Evolutionary conservation across 1,140 invertebrate genomes (phyloP).

Genomic region (Drosophila nannoptera): DNA sequence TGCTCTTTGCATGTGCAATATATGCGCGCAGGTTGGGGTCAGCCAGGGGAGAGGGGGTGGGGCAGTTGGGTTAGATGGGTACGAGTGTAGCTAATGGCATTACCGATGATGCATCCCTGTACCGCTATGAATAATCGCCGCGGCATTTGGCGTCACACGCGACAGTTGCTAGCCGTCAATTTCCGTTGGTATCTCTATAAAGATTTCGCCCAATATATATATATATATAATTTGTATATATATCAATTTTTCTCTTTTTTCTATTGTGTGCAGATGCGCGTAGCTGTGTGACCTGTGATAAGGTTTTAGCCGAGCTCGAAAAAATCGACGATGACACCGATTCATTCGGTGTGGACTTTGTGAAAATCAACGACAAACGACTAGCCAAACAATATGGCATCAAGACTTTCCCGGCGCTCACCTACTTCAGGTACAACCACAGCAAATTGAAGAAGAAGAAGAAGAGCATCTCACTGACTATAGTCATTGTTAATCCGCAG

Average conservation of each 20-base stretch:
- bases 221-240: slow-evolving; percentile 12
- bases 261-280: slow-evolving; percentile 85
- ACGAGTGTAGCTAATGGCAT: not conserved
- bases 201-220: slow-evolving; percentile 20
- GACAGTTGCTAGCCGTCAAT: slow-evolving; percentile 72
- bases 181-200: slow-evolving; percentile 64
- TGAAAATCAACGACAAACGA: slow-evolving; percentile 97
- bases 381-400: slow-evolving; percentile 96
- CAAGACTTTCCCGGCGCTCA: slow-evolving; percentile 94
- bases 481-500: slow-evolving; percentile 43
- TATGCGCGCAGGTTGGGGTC: not conserved
- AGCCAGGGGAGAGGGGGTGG: not conserved
- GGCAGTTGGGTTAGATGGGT: slow-evolving; percentile 1
- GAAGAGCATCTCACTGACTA: not conserved
- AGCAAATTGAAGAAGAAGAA: not conserved
- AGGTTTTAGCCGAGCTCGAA: slow-evolving; percentile 92
- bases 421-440: slow-evolving; percentile 87
- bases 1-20: slow-evolving; percentile 24
- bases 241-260: slow-evolving; percentile 28
- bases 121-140: slow-evolving; percentile 63
- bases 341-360: slow-evolving; percentile 95
- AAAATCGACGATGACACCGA: slow-evolving; percentile 97
- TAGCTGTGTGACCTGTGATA: slow-evolving; percentile 94
- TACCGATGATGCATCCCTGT: slow-evolving; percentile 64
- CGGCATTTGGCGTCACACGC: slow-evolving; percentile 66